Base-by-base conservation (phyloP, 2,797 vertebrate species). In the Leptodactylus fallax region DNA sequence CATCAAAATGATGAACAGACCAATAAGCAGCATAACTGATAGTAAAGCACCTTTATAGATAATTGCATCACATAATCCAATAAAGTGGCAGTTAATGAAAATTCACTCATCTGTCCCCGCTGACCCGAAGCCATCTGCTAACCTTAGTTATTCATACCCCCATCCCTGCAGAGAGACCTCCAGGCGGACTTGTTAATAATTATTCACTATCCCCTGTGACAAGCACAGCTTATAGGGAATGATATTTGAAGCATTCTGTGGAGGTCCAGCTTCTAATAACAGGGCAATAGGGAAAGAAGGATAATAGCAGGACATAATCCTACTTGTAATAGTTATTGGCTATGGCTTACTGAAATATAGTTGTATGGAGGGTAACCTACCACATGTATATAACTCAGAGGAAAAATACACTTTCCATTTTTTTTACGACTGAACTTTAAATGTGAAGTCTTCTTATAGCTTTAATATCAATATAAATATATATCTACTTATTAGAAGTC, bases 41-140 rank as follows among this genome's bases (percentile, higher is more conserved):
- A 82, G 79, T 61, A 47, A 51, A 87, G 27, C 67, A 47, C 87
- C 81, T 76, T 87, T 77, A 77, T 67, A 58, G 63, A 65, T 87
- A 83, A 87, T 76, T 78, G 49, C 74, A 71, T 85, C 69, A 78
- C 63, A 89, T 89, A 89, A 89, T 85, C 78, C 72, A 89, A 78
- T 58, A 82, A 63, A 79, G 51, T 83, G 74, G 55, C 49, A 89
- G 84, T 86, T 89, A 83, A 86, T 89, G 61, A 86, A 89, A 86
- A 81, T 81, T 76, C 84, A 89, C 80, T 86, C 79, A 89, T 86
- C 71, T 83, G 80, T 83, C 84, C 49, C 80, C 49, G 45, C 76
- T 89, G 84, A 86, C 84, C 79, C 72, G 71, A 79, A 78, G 84
- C 88, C 88, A 86, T 89, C 88, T 86, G 84, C 60, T 89, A 86